Conservation (phyloP, 2,113 vertebrate species). For the Bufo gargarizans region DNA sequence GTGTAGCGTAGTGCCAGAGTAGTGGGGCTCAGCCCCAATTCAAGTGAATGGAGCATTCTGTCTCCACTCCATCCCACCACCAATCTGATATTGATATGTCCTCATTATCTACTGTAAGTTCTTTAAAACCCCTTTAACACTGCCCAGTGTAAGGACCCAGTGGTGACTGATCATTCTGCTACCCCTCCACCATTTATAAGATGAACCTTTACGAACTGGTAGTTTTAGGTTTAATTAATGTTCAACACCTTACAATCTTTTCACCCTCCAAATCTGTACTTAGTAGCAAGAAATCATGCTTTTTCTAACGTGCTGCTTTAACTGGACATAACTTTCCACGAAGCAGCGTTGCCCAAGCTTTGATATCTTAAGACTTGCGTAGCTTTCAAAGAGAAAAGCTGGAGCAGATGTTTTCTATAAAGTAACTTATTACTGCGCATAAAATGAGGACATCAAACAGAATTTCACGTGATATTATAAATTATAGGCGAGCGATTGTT, state of each 20-base stretch:
- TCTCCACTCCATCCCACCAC: too few species aligned
- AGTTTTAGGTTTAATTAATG: background rate
- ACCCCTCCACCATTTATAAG: background rate
- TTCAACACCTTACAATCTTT: background rate
- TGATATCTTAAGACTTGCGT: conserved; percentile 3
- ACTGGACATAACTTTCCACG: background rate
- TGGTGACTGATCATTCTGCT: background rate
- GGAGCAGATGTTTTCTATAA: conserved; percentile 46
- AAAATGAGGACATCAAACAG: conserved; percentile 35
- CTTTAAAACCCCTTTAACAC: too few species aligned
- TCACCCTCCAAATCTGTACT: background rate
- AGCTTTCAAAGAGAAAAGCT: background rate
- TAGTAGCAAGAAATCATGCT: background rate
- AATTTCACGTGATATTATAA: conserved; percentile 36
- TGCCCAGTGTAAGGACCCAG: background rate
- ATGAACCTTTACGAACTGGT: background rate
- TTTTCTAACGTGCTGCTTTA: background rate
- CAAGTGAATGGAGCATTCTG: too few species aligned
- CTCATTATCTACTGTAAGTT: too few species aligned
- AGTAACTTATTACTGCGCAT: conserved; percentile 24
- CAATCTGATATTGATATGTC: too few species aligned
- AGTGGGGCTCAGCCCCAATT: too few species aligned
- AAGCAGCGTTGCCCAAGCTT: background rate
- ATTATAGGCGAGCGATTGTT: background rate
- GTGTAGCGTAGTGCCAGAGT: too few species aligned